Base-by-base conservation (phyloP, 2,797 vertebrate species). In the Leptodactylus fallax region DNA sequence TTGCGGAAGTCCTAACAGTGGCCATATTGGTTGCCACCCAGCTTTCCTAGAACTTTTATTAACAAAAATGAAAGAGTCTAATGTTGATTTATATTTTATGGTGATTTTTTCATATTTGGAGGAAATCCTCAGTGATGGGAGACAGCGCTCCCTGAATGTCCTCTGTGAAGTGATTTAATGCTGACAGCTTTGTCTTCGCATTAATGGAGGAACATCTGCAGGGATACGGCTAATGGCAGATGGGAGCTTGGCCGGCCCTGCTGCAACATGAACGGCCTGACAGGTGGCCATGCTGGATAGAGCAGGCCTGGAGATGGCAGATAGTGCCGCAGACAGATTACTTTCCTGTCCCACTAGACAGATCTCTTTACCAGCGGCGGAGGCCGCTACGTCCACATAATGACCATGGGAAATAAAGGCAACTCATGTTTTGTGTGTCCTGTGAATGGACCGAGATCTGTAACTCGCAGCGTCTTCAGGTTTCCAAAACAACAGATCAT, bases 211-310 rank as follows among this genome's bases (percentile, higher is more conserved):
- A 58, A 55, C 71, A 83, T 83, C 71, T 83, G 86, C 51, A 23
- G 19, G 45, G 78, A 71, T 56, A 9, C 51, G 79, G 67, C 7
- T 23, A 10, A 56, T 25, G 79, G 51, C 87, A 87, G 87, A 88
- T 88, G 87, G 87, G 19, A 53, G 61, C 55, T 51, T 9, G 71
- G 51, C 45, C 53, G 23, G 58, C 5, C 17, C 61, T 25, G n/a
- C 23, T 45, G 25, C 80, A 55, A 45, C n/a, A n/a, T 51, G 72
- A 67, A 23, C 61, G 56, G n/a, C 16, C 63, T 60, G 81, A 79
- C 81, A 84, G 87, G 72, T 83, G 87, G 81, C 71, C 86, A 14
- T 49, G 60, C 61, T 79, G 81, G 25, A 11, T 19, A 47, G 12
- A 23, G 7, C 27, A 27, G 51, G 69, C 47, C 21, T 19, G 14